Evolutionary conservation across 2,797 vertebrate genomes (phyloP), one percentile per base, ranked within the genome.

Genomic region (Euphonia xanthogaster): DNA sequence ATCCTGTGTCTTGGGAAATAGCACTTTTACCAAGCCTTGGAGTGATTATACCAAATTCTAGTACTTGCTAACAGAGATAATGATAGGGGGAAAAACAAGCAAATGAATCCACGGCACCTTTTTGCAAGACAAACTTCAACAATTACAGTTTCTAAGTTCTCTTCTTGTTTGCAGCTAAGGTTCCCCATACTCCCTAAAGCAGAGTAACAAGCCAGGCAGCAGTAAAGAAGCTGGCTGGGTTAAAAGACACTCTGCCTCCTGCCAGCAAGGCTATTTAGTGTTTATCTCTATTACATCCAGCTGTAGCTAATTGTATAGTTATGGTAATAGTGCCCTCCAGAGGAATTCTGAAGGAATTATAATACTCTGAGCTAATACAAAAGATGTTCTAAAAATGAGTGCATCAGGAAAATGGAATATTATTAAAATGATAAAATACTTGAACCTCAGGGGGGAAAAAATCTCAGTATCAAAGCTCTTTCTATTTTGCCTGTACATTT

Each of bases 251-350:
- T 63, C 55, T 80, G 79, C 82, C 39, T 94, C 55, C 90, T 95
- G 93, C 92, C 94, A 95, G 37, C 37, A n/a, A 66, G 51, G 30
- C 54, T 86, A 20, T 90, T 95, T 82, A 77, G 37, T 35, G 68
- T 83, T 88, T 93, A 81, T 77, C 88, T 91, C 25, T 39, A 42
- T 54, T 63, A 65, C 30, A 83, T 5, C 68, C 28, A 6, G 2
- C 85, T 65, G 81, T 45, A 92, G 95, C 76, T 98, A 96, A 97
- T 97, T 96, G 91, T 76, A 93, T 97, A 90, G 94, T 94, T 98
- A 97, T 97, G 96, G 97, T 97, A 96, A 98, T 96, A 80, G 97
- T 98, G 98, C 98, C 98, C 97, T 98, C 98, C 97, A 98, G 97
- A 98, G 98, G 98, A 98, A 97, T 90, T 98, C 62, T 31, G 42